Percentiles rank a stretch among this genome's conserved stretches.
Evolutionary conservation across 2,797 vertebrate genomes (phyloP).

Genomic region (Muscicapa comitata): DNA sequence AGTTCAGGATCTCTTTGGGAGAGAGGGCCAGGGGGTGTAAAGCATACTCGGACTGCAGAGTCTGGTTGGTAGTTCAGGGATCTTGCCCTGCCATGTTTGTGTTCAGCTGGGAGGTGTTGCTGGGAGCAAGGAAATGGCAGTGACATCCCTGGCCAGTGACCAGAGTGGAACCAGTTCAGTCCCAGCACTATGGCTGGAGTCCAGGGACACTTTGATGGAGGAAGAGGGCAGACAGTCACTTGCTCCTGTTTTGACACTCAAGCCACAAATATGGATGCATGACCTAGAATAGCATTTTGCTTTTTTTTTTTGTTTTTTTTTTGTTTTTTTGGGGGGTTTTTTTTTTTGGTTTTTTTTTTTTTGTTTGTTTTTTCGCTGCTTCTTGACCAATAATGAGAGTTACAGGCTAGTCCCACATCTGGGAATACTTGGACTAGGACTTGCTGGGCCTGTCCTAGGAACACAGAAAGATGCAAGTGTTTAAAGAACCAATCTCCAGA

Average conservation of each 20-base stretch:
- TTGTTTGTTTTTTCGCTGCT: too few relatives aligned
- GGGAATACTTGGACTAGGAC: background rate
- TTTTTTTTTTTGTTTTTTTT: background rate
- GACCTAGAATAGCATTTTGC: background rate
- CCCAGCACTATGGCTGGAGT: background rate
- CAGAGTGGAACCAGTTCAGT: background rate
- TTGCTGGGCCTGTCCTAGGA: background rate
- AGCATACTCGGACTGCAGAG: background rate
- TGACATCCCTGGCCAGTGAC: background rate
- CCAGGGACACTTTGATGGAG: background rate
- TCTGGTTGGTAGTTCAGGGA: background rate
- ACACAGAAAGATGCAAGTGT: background rate
- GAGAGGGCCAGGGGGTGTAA: background rate
- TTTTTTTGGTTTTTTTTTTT: background rate
- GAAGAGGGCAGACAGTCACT: constrained; percentile 19
- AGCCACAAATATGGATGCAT: background rate
- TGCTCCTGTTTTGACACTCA: background rate
- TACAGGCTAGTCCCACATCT: background rate
- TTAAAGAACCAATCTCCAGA: background rate
- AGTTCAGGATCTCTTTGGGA: background rate
- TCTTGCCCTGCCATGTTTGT: background rate
- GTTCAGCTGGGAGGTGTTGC: background rate
- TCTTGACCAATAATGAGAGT: background rate
- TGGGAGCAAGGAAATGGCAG: background rate
- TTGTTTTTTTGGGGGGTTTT: background rate